These are phyloP conservation scores for Amblyjoppa fuscipennis DNA, from an alignment of 2,888 invertebrate genomes.

Conservation along the genomic window DNA sequence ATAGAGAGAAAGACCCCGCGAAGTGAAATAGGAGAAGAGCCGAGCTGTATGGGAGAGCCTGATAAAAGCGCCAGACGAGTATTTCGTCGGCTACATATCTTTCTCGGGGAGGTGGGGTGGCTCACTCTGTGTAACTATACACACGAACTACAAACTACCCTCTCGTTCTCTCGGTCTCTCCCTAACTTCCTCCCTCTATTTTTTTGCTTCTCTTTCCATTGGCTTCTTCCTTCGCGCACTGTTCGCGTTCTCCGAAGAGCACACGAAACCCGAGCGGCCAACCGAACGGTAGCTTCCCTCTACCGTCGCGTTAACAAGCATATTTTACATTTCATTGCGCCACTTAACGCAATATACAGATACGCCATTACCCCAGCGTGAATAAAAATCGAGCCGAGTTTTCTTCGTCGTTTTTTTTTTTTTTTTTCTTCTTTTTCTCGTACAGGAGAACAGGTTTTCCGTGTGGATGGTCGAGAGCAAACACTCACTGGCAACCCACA, in stretches of 20 bases:
- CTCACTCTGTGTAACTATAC: slow-evolving; percentile 42
- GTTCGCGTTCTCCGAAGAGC: background rate
- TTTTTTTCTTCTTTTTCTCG: background rate
- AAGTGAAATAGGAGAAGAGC: slow-evolving; percentile 52
- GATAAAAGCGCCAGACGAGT: slow-evolving; percentile 64
- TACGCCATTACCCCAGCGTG: slow-evolving; percentile 69
- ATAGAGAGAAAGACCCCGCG: background rate
- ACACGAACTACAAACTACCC: slow-evolving; percentile 54
- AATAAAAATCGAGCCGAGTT: slow-evolving; percentile 75
- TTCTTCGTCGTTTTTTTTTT: no score
- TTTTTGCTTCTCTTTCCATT: slow-evolving; percentile 46
- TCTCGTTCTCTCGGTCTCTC: slow-evolving; percentile 20
- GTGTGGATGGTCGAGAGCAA: slow-evolving; percentile 46
- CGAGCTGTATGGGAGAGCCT: slow-evolving; percentile 61
- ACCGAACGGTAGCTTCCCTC: slow-evolving; percentile 25
- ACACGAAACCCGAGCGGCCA: slow-evolving; percentile 20
- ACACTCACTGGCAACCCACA: slow-evolving; percentile 21
- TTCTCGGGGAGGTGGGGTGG: slow-evolving; percentile 21
- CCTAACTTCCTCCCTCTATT: slow-evolving; percentile 20
- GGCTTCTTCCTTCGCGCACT: slow-evolving; percentile 29
- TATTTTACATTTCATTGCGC: slow-evolving; percentile 84
- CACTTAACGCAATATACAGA: slow-evolving; percentile 80
- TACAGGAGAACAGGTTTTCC: slow-evolving; percentile 43
- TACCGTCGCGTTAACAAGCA: slow-evolving; percentile 79
- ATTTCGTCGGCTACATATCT: slow-evolving; percentile 62